Conservation (phyloP, 2,888 invertebrate genomes). For the Seira ritae region DNA sequence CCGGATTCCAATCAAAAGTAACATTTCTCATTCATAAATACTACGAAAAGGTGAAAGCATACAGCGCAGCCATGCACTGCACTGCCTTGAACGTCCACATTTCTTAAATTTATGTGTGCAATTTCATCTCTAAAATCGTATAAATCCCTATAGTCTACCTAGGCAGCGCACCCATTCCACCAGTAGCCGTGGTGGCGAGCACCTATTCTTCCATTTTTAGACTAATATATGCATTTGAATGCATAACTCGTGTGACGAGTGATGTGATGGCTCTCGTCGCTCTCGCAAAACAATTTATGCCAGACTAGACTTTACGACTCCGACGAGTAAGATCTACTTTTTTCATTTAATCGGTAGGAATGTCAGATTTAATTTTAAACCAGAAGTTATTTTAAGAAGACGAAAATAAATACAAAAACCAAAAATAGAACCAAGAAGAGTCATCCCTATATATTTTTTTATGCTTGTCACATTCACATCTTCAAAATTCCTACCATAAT, state of each 20-base stretch:
- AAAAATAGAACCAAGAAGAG: background rate
- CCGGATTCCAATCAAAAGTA: too few relatives aligned
- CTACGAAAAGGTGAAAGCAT: too few relatives aligned
- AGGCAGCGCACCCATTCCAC: background rate
- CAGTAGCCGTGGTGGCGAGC: too few relatives aligned
- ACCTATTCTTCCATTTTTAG: background rate
- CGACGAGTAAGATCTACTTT: too few relatives aligned
- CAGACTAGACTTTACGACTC: constrained; percentile 19
- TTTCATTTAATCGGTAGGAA: background rate
- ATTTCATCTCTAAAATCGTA: background rate
- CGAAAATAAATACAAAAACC: background rate
- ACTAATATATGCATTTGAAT: background rate
- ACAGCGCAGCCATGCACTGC: too few relatives aligned
- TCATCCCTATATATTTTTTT: background rate
- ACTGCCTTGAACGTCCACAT: too few relatives aligned
- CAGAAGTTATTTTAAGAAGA: too few relatives aligned
- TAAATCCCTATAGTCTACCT: background rate
- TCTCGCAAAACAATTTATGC: background rate
- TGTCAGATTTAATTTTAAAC: constrained; percentile 15
- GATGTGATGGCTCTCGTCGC: too few relatives aligned
- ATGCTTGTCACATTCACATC: background rate
- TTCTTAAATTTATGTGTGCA: too few relatives aligned
- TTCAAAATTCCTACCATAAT: background rate
- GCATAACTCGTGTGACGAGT: background rate
- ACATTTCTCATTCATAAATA: too few relatives aligned